Conservation (phyloP, 1,140 invertebrate genomes). For the Cephus cinctus region DNA sequence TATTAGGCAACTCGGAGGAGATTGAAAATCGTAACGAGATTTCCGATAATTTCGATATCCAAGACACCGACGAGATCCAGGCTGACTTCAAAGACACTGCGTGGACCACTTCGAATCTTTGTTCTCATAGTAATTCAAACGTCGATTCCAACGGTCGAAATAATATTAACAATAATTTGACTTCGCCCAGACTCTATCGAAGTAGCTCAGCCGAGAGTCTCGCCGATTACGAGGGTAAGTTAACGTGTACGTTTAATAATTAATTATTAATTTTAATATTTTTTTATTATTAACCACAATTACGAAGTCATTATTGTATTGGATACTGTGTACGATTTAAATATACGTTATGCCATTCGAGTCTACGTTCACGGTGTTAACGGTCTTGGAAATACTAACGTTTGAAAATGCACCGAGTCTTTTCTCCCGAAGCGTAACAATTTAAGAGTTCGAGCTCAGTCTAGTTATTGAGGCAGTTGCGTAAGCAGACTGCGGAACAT, state of each 20-base stretch:
- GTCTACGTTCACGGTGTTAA: too few relatives aligned
- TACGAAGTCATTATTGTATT: background rate
- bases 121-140: slow-evolving; percentile 37
- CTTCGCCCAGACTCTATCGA: slow-evolving; percentile 34
- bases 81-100: slow-evolving; percentile 47
- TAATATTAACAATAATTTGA: slow-evolving; percentile 50
- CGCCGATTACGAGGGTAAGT: slow-evolving; percentile 50
- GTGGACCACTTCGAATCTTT: slow-evolving; percentile 34
- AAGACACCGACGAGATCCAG: slow-evolving; percentile 36
- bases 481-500: too few relatives aligned
- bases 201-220: slow-evolving; percentile 50
- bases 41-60: slow-evolving; percentile 9
- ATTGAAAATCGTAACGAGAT: slow-evolving; percentile 37
- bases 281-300: slow-evolving; percentile 4
- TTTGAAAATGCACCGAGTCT: too few relatives aligned
- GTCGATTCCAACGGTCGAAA: slow-evolving; percentile 24
- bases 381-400: too few relatives aligned
- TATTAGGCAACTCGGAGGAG: slow-evolving; percentile 27
- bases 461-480: too few relatives aligned
- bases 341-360: too few relatives aligned
- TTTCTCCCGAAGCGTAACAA: too few relatives aligned
- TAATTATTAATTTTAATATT: background rate
- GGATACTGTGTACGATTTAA: slow-evolving; percentile 19
- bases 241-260: too few relatives aligned
- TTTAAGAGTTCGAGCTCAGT: too few relatives aligned